Base-by-base conservation (phyloP, 2,888 invertebrate genomes). In the Allophyes oxyacanthae region DNA sequence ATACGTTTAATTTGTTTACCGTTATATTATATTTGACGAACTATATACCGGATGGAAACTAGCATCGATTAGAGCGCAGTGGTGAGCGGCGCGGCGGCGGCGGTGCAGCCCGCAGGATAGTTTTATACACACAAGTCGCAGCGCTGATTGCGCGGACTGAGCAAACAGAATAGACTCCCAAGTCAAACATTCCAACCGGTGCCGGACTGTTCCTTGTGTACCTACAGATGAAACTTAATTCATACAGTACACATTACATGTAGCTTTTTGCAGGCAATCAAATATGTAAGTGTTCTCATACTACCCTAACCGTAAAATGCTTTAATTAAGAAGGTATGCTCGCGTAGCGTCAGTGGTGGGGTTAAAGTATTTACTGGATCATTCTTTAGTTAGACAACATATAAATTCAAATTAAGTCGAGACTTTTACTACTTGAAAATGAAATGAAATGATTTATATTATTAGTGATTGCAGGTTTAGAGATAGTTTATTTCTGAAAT, bases 131-230 rank as follows among this genome's bases (percentile, higher is more conserved):
- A 60, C 62, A 69, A 76, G 68, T 74, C 52, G 44, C 40, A 56
- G 59, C 76, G 72, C 84, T 89, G 89, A 89, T 90, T 89, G 87
- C 85, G 76, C 82, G 81, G 79, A 78, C 84, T 78, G 69, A 69
- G 72, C 81, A 87, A 89, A 90, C 83, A 87, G 66, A 64, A 68
- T 73, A 54, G 77, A 82, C 67, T 83, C 78, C 83, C 78, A 87
- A 86, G 58, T 83, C 85, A 89, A 86, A 89, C 73, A 85, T 61
- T 49, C 51, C 53, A 48, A 32, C 45, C 52, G 44, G 48, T 30
- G 64, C 65, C 54, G 57, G 70, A 68, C 73, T 73, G 67, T 58
- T 64, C 58, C 40, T 59, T 70, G 70, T 78, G 69, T 77, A 66
- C 59, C 54, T 61, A 62, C 46, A 64, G 71, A 77, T 80, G 64